Base-by-base conservation (phyloP, 2,797 vertebrate species). In the Gambelia wislizenii region DNA sequence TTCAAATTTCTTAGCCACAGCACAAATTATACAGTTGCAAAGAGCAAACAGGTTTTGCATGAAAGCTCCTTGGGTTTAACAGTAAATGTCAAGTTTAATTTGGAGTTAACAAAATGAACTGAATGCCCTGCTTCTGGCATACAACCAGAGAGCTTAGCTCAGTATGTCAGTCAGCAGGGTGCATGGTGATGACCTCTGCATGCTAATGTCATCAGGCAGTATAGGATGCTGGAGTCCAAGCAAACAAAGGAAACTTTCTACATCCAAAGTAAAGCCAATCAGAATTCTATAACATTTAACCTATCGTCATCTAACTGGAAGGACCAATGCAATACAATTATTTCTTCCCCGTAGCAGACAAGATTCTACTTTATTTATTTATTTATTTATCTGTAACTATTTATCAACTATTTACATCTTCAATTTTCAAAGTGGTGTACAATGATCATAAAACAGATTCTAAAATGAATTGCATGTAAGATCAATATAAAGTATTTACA, bases 31-130 rank as follows among this genome's bases (percentile, higher is more conserved):
- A 87, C 64, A 84, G 22, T 72, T 36, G 4, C 79, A 90, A 76
- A 90, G 39, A 92, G 76, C 80, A 76, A 83, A 86, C 64, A 0
- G 0, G 80, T 91, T 95, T 95, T 93, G 82, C 89, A 84, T 74
- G 79, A 89, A 94, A 89, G 77, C 75, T 96, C 86, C 88, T 93
- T 93, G 91, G 91, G 79, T 91, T 95, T 93, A 94, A 93, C 84
- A 95, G 83, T 92, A 94, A 95, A 92, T 90, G 87, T 80, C 89
- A 93, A 30, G 0, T 92, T 30, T 87, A 91, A 94, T 96, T 95
- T 95, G 64, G 72, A 83, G 84, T 49, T 93, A 12, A 93, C 95
- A 95, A 85, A 69, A 93, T 90, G 79, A 94, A 90, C 39, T 85
- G 14, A 90, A 8, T 83, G 44, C n/a, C 54, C 78, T 94, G 64